These are phyloP conservation scores for Sebastes variabilis DNA, from an alignment of 2,797 vertebrate genomes.

Conservation along the genomic window DNA sequence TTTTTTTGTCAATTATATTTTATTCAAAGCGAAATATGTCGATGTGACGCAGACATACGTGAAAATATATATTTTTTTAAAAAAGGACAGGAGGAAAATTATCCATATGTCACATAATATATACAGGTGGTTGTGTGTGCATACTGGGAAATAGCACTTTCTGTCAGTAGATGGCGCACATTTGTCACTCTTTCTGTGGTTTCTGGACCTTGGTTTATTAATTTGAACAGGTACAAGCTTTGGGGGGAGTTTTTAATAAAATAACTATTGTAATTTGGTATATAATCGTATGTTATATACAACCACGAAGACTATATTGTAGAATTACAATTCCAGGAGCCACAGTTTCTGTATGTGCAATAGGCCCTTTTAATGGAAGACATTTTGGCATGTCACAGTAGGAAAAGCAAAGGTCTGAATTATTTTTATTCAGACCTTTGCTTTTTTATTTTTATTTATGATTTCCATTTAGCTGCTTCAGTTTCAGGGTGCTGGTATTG, in stretches of 20 bases:
- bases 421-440: too few species aligned
- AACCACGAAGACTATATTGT: too few species aligned
- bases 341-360: too few species aligned
- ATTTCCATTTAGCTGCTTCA: background rate
- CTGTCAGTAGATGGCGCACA: background rate
- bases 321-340: too few species aligned
- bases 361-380: too few species aligned
- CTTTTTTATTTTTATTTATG: too few species aligned
- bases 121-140: background rate
- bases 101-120: background rate
- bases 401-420: background rate
- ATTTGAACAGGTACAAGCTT: background rate
- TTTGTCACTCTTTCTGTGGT: background rate
- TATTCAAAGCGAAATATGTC: too few species aligned
- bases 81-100: background rate
- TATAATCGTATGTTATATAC: background rate
- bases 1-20: too few species aligned
- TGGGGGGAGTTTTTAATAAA: background rate
- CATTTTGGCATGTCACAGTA: background rate
- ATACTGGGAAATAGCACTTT: background rate
- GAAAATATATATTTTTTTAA: background rate
- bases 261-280: background rate
- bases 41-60: background rate
- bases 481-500: background rate
- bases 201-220: background rate